phyloP scores from a whole-genome alignment of 2,888 invertebrate genomes.

The Diabrotica balteata region DNA sequence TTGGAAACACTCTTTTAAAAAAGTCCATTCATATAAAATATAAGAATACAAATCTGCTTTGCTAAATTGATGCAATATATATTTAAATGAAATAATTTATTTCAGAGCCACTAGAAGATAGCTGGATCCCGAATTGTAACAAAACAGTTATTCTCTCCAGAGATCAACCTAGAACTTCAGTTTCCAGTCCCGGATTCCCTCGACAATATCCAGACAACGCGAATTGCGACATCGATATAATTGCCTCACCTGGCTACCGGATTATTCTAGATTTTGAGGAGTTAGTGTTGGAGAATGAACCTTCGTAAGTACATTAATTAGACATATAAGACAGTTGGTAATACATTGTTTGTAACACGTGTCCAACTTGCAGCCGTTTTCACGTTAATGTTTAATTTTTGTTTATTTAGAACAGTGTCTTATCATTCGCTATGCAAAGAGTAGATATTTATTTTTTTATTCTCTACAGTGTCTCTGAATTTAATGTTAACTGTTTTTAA shows the following conservation, averaged over 20 bases:
- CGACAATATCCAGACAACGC: constrained; percentile 78
- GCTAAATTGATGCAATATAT: too few species aligned
- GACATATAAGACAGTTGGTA: neutral
- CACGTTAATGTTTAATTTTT: too few species aligned
- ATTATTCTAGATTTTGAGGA: constrained; percentile 78
- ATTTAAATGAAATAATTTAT: constrained; percentile 22
- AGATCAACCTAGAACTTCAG: constrained; percentile 70
- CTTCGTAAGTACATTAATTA: constrained; percentile 67
- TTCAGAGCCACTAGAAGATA: constrained; percentile 61
- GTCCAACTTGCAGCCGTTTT: too few species aligned
- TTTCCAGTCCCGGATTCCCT: constrained; percentile 85
- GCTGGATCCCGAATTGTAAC: constrained; percentile 69
- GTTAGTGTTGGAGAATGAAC: constrained; percentile 77
- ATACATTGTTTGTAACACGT: neutral
- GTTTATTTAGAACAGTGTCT: too few species aligned
- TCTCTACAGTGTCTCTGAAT: too few species aligned
- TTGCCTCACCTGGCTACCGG: constrained; percentile 73
- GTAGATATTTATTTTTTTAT: too few species aligned
- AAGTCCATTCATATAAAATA: too few species aligned
- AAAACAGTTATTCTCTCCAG: constrained; percentile 71
- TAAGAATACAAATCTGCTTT: too few species aligned
- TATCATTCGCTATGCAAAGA: too few species aligned
- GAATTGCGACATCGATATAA: constrained; percentile 75
- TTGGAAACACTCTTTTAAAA: too few species aligned
- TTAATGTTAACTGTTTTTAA: too few species aligned